Conservation (phyloP, 2,113 vertebrate species). For the Gambusia holbrooki region DNA sequence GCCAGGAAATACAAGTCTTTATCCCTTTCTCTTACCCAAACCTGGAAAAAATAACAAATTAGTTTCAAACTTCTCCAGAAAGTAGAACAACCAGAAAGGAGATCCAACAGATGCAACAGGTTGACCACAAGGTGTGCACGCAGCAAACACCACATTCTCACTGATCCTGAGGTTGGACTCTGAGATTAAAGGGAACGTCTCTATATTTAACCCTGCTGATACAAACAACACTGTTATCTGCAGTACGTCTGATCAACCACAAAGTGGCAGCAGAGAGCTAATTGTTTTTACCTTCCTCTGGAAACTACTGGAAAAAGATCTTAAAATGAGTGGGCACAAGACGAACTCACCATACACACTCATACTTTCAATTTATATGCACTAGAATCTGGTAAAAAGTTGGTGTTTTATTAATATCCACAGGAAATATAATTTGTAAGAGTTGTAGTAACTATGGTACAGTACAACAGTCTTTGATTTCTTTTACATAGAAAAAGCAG, state of each 20-base stretch:
- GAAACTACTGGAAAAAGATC: not conserved
- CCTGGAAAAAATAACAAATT: too few species aligned
- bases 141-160: too few species aligned
- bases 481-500: conserved; percentile 76
- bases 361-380: conserved; percentile 12
- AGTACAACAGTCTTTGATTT: conserved; percentile 76
- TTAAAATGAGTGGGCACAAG: conserved; percentile 33
- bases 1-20: too few species aligned
- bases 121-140: too few species aligned
- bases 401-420: conserved; percentile 89
- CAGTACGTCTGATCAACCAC: conserved; percentile 42
- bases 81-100: not conserved
- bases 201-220: not conserved
- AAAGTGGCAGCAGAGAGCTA: conserved; percentile 41
- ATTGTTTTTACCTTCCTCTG: not conserved
- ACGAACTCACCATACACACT: conserved; percentile 23
- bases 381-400: conserved; percentile 70
- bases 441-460: conserved; percentile 78
- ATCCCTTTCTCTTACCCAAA: too few species aligned
- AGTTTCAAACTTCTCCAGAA: too few species aligned
- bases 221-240: conserved; percentile 3
- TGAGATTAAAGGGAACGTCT: too few species aligned
- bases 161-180: too few species aligned
- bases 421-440: conserved; percentile 80
- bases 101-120: too few species aligned